phyloP scores from a whole-genome alignment of 2,113 vertebrate species.

The Xyliphius kryptos region DNA sequence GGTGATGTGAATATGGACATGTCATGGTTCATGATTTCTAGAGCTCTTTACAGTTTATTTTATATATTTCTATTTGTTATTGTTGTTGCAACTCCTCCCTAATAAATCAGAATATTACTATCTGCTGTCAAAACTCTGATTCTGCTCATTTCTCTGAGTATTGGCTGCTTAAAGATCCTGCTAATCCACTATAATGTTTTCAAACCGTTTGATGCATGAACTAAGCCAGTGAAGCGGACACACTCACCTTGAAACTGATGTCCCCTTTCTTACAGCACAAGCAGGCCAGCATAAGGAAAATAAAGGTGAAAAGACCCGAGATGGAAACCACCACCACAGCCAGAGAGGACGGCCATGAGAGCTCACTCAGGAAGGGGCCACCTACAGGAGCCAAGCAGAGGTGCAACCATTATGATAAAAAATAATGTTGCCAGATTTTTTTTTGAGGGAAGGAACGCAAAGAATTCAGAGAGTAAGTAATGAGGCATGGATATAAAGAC shows the following conservation, averaged over 20 bases:
- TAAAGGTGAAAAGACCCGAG: too few species aligned
- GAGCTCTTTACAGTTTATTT: too few species aligned
- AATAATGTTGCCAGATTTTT: neutral
- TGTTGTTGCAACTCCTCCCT: too few species aligned
- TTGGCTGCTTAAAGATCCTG: neutral
- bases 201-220: slow-evolving; percentile 24
- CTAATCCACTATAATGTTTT: slow-evolving; percentile 23
- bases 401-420: neutral
- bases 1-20: too few species aligned
- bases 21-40: too few species aligned
- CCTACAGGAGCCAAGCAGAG: slow-evolving; percentile 66
- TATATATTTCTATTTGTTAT: too few species aligned
- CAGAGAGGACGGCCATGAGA: slow-evolving; percentile 92
- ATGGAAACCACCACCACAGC: too few species aligned
- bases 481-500: slow-evolving; percentile 6
- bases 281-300: too few species aligned
- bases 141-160: slow-evolving; percentile 1
- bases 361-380: slow-evolving; percentile 82
- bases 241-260: too few species aligned
- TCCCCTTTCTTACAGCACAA: too few species aligned
- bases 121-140: slow-evolving; percentile 8
- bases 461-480: slow-evolving; percentile 3
- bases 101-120: slow-evolving; percentile 39
- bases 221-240: neutral
- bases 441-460: neutral